Base-by-base conservation (phyloP, 2,888 invertebrate genomes). In the Anthoptus insignis region DNA sequence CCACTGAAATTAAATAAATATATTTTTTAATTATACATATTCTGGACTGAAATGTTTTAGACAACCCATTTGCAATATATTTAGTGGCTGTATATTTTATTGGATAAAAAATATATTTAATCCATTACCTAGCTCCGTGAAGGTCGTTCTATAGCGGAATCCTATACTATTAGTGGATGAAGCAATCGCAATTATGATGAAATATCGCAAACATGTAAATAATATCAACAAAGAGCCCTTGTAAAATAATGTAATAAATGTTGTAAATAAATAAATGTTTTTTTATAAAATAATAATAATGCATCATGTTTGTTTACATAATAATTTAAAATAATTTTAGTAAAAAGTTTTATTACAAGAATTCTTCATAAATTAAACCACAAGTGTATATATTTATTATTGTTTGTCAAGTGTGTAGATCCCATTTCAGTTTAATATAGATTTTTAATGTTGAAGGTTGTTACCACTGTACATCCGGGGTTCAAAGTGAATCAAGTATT, bases 171-270 rank as follows among this genome's bases (percentile, higher is more conserved):
- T n/a, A n/a, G n/a, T n/a, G n/a, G n/a, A n/a, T n/a, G n/a, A n/a
- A n/a, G n/a, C n/a, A n/a, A 9, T 9, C 29, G 29, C 19, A n/a
- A 50, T 16, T 8, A n/a, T 42, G 21, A 32, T 13, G 52, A 19
- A 21, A 52, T 34, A 47, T 32, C 29, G 14, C 22, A 53, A 42
- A 52, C 11, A 22, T 60, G 60, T 60, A 60, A 39, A 60, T 60
- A 60, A 22, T 42, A 42, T 52, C 42, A 42, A 11, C 11, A 24
- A 34, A 8, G 6, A 21, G 14, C 24, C 9, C 14, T n/a, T 34
- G 59, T 59, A 59, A 34, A 13, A 49, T 59, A 49, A 42, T 49
- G 49, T 59, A 47, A 24, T 49, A 49, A 39, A 22, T 13, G 39
- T 0, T 60, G 52, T 60, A 52, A 42, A 60, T 60, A 60, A 37